A percentile compares a stretch with the other conserved stretches of the same genome.
Evolutionary conservation across 2,888 invertebrate genomes (phyloP).

Genomic region (Heliconius hortense): DNA sequence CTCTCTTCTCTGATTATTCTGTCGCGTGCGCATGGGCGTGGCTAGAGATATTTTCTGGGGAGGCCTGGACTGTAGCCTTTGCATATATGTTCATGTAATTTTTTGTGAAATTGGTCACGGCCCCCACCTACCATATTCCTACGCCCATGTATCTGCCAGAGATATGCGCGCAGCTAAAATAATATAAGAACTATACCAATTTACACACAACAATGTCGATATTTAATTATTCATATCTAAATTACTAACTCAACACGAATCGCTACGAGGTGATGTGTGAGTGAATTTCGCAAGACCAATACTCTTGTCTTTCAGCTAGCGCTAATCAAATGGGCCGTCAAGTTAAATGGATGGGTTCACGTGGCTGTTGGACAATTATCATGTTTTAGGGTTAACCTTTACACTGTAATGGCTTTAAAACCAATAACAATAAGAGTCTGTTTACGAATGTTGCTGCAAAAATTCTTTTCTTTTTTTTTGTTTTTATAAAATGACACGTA

Average conservation of each 20-base stretch:
- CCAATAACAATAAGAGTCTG: not conserved
- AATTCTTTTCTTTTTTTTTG: not conserved
- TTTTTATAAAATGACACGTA: no score
- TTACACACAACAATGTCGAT: not conserved
- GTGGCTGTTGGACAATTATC: constrained; percentile 32
- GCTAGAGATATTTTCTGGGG: no score
- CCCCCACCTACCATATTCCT: no score
- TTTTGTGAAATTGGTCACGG: no score
- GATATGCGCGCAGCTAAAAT: no score
- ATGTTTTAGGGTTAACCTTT: constrained; percentile 15
- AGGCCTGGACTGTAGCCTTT: no score
- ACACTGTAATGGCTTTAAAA: not conserved
- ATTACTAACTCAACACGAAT: not conserved
- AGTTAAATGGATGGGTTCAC: constrained; percentile 44
- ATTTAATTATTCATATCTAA: not conserved
- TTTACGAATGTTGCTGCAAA: not conserved
- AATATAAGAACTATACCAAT: not conserved
- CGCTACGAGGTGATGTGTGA: constrained; percentile 40
- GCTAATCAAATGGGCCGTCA: constrained; percentile 67
- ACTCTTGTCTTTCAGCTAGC: constrained; percentile 41
- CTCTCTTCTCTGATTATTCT: no score
- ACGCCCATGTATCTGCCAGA: no score
- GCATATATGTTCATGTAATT: no score
- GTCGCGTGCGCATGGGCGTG: no score
- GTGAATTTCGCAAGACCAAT: constrained; percentile 51